Conservation (phyloP, 2,113 vertebrate genomes). For the Acanthisitta chloris region DNA sequence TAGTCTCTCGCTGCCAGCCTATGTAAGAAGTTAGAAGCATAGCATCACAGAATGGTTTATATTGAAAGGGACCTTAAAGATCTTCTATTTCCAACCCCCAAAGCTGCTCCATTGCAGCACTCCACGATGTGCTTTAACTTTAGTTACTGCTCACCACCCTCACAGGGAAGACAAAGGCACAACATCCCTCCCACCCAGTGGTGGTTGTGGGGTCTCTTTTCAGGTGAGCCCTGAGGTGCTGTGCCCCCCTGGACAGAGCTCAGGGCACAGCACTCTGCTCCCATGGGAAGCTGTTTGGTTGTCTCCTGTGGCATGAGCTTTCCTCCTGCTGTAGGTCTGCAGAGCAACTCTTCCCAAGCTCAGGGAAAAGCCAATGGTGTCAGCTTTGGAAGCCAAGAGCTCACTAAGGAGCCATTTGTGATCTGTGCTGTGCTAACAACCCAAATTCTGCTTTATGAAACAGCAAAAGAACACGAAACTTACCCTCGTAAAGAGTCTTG, state of each 20-base stretch:
- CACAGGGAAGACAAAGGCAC: neutral
- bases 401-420: too few species aligned
- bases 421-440: fast-evolving
- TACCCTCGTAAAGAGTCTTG: constrained; percentile 88
- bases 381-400: too few species aligned
- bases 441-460: neutral
- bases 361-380: neutral
- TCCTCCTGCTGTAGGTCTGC: neutral
- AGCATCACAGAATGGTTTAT: too few species aligned
- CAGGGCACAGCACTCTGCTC: neutral
- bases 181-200: neutral
- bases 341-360: neutral
- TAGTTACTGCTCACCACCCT: too few species aligned
- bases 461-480: neutral
- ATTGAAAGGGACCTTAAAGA: too few species aligned
- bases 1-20: too few species aligned
- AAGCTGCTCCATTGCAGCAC: too few species aligned
- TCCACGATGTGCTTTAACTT: too few species aligned
- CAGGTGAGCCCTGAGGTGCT: neutral
- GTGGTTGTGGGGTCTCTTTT: neutral
- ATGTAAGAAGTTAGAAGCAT: too few species aligned
- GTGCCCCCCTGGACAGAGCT: neutral
- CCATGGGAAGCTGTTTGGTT: neutral
- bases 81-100: too few species aligned
- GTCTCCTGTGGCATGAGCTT: neutral